Evolutionary conservation across 1,140 invertebrate species (phyloP).

Genomic region (Drosophila subobscura): DNA sequence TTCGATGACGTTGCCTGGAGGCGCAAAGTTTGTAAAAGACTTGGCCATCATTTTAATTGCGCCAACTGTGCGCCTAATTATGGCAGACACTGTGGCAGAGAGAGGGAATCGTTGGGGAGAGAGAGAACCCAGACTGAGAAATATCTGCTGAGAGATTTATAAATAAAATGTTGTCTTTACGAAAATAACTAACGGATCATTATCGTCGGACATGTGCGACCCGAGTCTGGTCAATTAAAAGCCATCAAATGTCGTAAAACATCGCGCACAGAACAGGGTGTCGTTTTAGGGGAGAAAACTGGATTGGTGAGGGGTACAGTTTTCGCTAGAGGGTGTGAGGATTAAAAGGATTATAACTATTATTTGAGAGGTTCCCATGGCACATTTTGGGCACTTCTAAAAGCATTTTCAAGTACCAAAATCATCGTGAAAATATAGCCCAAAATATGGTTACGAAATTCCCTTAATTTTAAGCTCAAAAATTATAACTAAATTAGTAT

Average conservation of each 20-base stretch:
- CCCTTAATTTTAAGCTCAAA: conserved; percentile 6
- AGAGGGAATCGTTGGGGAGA: conserved; percentile 20
- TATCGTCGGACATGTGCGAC: conserved; percentile 47
- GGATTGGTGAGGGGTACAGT: too few species aligned
- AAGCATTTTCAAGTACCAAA: too few species aligned
- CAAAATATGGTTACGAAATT: background rate
- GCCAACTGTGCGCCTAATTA: conserved; percentile 63
- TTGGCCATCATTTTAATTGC: conserved; percentile 38
- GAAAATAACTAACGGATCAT: conserved; percentile 54
- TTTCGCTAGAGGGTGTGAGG: too few species aligned
- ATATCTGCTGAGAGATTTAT: conserved; percentile 37
- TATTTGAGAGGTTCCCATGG: too few species aligned
- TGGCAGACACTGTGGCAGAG: conserved; percentile 65
- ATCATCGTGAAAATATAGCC: too few species aligned
- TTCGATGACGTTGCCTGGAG: conserved; percentile 51
- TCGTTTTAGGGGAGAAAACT: too few species aligned
- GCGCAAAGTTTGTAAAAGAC: conserved; percentile 28
- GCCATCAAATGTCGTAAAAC: conserved; percentile 52
- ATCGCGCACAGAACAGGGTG: conserved; percentile 30
- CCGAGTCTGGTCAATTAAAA: conserved; percentile 52
- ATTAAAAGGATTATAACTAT: too few species aligned
- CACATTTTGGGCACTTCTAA: too few species aligned
- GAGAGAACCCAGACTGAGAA: background rate
- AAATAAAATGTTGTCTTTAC: conserved; percentile 53
- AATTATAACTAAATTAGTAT: conserved; percentile 16